A percentile compares a stretch with the other conserved stretches of the same genome.
Conservation (phyloP, 2,888 invertebrate species). For the Cryptophagus acutangulus region DNA sequence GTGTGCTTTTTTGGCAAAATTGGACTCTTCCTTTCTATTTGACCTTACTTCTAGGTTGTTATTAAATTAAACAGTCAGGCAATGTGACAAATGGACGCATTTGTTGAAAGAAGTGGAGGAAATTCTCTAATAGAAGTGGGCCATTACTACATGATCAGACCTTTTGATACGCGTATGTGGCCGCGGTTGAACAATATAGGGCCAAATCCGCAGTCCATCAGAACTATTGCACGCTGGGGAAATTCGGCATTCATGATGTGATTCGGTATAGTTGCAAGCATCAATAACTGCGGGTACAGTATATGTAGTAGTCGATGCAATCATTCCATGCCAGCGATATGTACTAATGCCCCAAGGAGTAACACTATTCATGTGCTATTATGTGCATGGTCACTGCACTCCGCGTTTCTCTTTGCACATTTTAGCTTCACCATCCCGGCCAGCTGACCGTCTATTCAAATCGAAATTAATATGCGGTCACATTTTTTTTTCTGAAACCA, state of each 20-base stretch:
- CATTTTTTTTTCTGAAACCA: constrained; percentile 14
- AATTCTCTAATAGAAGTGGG: constrained; percentile 22
- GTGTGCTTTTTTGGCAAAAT: no score
- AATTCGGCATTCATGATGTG: constrained; percentile 45
- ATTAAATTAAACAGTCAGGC: no score
- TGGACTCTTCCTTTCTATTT: no score
- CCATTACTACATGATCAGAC: constrained; percentile 25
- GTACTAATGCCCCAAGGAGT: constrained; percentile 38
- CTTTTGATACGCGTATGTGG: constrained; percentile 15
- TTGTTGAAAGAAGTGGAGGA: constrained; percentile 19
- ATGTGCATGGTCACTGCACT: constrained; percentile 4
- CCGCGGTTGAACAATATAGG: constrained; percentile 31
- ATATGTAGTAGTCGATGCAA: constrained; percentile 26
- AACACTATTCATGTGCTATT: constrained; percentile 27
- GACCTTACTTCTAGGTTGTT: no score
- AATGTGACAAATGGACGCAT: no score
- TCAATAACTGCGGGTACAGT: constrained; percentile 37
- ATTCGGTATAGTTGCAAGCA: constrained; percentile 42
- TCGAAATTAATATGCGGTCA: constrained; percentile 21
- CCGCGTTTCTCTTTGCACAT: constrained; percentile 1
- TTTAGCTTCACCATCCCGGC: background rate
- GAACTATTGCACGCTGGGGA: constrained; percentile 42
- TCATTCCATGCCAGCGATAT: constrained; percentile 37
- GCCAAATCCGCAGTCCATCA: constrained; percentile 40
- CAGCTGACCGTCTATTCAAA: constrained; percentile 13